Percentiles rank a stretch among this genome's conserved stretches.
These are phyloP conservation scores for Macheiramphus alcinus DNA, from an alignment of 2,113 vertebrate species.

Conservation along the genomic window DNA sequence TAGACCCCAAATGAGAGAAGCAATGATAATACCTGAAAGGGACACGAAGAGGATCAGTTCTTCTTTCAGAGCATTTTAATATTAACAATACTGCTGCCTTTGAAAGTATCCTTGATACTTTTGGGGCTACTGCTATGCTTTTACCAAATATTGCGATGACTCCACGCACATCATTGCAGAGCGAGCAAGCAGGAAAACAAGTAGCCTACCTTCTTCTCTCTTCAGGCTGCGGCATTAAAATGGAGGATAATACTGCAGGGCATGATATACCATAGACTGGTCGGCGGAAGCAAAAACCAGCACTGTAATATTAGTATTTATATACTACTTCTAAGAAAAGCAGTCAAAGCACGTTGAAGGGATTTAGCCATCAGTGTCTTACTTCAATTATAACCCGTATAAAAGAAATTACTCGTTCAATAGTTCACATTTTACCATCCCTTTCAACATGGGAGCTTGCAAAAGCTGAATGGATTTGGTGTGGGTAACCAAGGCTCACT, in stretches of 20 bases:
- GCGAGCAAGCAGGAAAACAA: background rate
- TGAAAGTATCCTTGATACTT: background rate
- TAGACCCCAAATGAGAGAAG: background rate
- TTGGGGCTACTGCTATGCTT: background rate
- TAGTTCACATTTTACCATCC: background rate
- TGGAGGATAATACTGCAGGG: background rate
- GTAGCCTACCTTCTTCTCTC: background rate
- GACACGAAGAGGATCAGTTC: background rate
- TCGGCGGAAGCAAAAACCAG: background rate
- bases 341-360: background rate
- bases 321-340: background rate
- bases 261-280: background rate
- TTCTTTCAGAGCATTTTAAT: background rate
- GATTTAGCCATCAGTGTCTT: background rate
- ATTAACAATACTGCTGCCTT: background rate
- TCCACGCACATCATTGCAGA: rapidly evolving
- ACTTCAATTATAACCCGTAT: background rate
- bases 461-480: background rate
- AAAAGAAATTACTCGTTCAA: background rate
- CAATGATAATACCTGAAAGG: background rate
- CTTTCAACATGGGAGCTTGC: background rate
- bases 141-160: rapidly evolving
- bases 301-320: background rate
- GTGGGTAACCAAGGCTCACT: background rate
- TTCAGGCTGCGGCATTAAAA: background rate